Conservation (phyloP, 2,888 invertebrate genomes). For the Drosophila peninsularis region DNA sequence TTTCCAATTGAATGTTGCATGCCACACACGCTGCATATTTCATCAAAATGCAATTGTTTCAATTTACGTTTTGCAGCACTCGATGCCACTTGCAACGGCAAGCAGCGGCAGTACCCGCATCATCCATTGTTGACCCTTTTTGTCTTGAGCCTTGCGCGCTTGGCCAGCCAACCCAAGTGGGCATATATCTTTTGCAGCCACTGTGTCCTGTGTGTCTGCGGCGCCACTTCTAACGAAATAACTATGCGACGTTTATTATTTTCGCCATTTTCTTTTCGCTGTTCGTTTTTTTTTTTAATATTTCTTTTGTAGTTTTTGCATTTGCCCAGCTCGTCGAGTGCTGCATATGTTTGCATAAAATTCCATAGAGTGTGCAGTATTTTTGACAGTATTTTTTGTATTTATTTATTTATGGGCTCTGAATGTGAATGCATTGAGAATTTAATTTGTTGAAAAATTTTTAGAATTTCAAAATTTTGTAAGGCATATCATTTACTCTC, state of each 20-base stretch:
- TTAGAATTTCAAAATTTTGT: neutral
- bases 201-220: constrained; percentile 37
- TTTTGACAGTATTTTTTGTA: constrained; percentile 26
- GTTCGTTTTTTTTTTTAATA: neutral
- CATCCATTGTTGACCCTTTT: constrained; percentile 72
- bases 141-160: constrained; percentile 68
- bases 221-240: constrained; percentile 57
- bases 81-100: constrained; percentile 55
- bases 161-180: constrained; percentile 73
- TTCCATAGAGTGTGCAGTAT: constrained; percentile 46
- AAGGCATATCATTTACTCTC: neutral
- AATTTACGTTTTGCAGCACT: constrained; percentile 56
- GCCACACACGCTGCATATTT: constrained; percentile 49
- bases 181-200: constrained; percentile 79
- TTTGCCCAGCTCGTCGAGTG: constrained; percentile 56
- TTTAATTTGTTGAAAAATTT: neutral
- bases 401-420: neutral
- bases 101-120: constrained; percentile 1
- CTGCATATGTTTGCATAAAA: constrained; percentile 78
- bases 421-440: neutral
- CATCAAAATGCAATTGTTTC: constrained; percentile 79
- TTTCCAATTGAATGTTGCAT: constrained; percentile 63
- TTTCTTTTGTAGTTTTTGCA: constrained; percentile 9
- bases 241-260: constrained; percentile 38
- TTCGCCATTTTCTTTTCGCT: constrained; percentile 9